These are phyloP conservation scores for Labeo rohita DNA, from an alignment of 2,113 vertebrate species.

Conservation along the genomic window DNA sequence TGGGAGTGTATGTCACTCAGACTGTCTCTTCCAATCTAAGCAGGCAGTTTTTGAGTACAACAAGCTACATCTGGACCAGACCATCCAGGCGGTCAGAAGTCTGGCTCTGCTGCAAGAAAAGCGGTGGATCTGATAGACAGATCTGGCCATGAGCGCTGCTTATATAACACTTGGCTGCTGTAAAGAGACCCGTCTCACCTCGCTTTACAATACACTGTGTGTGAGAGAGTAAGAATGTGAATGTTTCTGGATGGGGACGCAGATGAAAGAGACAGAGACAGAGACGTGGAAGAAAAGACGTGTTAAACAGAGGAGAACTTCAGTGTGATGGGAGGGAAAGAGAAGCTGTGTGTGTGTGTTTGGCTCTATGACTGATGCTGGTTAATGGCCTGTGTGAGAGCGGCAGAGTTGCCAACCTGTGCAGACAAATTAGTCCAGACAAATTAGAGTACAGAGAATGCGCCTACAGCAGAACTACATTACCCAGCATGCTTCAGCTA, in stretches of 20 bases:
- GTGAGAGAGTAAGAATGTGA: conserved; percentile 42
- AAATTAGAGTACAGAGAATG: conserved; percentile 35
- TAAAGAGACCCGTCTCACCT: conserved; percentile 19
- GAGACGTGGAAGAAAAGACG: neutral
- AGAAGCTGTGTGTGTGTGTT: neutral
- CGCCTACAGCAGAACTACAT: neutral
- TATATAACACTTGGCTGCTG: conserved; percentile 50
- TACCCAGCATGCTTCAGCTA: neutral
- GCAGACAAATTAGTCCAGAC: conserved; percentile 41
- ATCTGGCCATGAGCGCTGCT: conserved; percentile 18
- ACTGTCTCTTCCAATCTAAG: no score
- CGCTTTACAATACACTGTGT: conserved; percentile 5
- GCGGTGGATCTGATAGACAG: neutral
- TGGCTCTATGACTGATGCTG: neutral
- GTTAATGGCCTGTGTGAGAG: conserved; percentile 27
- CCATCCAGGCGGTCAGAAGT: neutral
- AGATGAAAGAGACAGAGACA: conserved; percentile 13
- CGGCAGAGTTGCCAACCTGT: conserved; percentile 12
- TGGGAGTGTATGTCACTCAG: neutral
- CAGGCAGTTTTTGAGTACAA: neutral
- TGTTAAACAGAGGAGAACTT: conserved; percentile 15
- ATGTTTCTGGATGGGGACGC: conserved; percentile 34
- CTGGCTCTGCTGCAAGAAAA: conserved; percentile 1
- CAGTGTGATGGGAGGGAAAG: neutral
- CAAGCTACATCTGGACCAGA: neutral